Conservation (phyloP, 2,113 vertebrate genomes). For the Syngnathus typhle region DNA sequence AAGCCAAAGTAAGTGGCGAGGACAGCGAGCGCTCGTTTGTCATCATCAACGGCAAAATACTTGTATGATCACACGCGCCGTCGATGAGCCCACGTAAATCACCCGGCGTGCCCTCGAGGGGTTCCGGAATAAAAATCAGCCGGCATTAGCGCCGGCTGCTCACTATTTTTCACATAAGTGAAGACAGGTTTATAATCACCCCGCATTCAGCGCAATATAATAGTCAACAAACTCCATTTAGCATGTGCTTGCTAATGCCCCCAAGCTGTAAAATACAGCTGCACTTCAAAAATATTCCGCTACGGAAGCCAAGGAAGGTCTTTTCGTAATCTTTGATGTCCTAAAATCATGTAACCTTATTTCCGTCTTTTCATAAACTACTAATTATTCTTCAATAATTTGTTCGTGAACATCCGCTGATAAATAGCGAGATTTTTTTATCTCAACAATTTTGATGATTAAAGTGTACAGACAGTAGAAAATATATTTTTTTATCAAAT, state of each 20-base stretch:
- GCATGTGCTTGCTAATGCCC: conserved; percentile 40
- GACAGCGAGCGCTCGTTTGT: conserved; percentile 55
- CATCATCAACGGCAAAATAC: conserved; percentile 64
- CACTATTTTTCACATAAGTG: conserved; percentile 60
- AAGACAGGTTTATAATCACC: conserved; percentile 65
- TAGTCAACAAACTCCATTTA: conserved; percentile 57
- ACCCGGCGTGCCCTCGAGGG: conserved; percentile 41
- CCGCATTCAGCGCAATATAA: conserved; percentile 56
- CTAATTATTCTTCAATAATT: background rate
- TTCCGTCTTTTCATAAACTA: background rate
- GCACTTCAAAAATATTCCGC: conserved; percentile 41
- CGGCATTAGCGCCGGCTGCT: conserved; percentile 50
- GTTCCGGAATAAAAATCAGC: conserved; percentile 62
- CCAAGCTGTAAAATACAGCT: conserved; percentile 32
- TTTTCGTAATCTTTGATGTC: background rate
- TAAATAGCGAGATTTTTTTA: no score
- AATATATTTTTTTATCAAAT: no score
- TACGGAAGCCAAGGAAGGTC: conserved; percentile 41
- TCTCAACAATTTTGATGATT: no score
- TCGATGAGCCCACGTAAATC: conserved; percentile 54
- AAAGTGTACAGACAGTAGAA: no score
- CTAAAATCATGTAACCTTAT: background rate
- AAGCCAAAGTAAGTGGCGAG: conserved; percentile 45
- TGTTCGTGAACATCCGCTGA: no score
- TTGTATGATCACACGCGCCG: conserved; percentile 58